These are phyloP conservation scores for Mamestra configurata DNA, from an alignment of 1,140 invertebrate genomes.

Conservation along the genomic window DNA sequence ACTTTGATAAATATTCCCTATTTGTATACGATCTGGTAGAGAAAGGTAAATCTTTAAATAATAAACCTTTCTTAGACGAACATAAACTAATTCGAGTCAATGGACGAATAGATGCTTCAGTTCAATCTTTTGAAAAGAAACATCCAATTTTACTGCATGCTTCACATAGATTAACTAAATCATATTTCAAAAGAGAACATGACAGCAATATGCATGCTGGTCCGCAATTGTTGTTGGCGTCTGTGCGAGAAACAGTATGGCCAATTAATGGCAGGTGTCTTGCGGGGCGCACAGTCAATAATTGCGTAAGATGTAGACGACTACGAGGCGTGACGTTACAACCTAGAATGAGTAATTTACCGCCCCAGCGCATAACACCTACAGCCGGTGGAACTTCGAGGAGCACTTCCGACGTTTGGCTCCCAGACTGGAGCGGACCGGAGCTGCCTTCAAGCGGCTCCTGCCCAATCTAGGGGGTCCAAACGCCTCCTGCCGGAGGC, in stretches of 20 bases:
- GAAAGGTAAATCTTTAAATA: too few species aligned
- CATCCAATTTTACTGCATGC: neutral
- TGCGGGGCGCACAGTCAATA: neutral
- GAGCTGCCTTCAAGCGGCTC: too few species aligned
- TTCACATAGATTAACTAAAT: neutral
- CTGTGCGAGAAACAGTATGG: neutral
- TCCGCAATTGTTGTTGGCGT: neutral
- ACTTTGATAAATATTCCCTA: too few species aligned
- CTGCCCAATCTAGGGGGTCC: too few species aligned
- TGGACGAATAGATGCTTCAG: neutral
- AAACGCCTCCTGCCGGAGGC: too few species aligned
- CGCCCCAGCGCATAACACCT: neutral
- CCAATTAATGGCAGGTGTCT: neutral
- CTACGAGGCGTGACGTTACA: neutral
- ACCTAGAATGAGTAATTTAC: neutral
- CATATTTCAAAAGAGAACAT: neutral
- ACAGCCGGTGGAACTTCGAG: too few species aligned
- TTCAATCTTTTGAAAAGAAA: neutral
- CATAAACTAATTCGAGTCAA: neutral
- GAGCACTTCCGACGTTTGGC: too few species aligned
- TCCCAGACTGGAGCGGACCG: too few species aligned
- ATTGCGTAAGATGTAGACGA: neutral
- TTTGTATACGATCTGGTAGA: too few species aligned
- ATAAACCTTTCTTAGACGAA: too few species aligned
- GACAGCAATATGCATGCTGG: neutral